Percentiles rank a stretch among this genome's conserved stretches.
Conservation (phyloP, 2,113 vertebrate species). For the Tragelaphus buxtoni region DNA sequence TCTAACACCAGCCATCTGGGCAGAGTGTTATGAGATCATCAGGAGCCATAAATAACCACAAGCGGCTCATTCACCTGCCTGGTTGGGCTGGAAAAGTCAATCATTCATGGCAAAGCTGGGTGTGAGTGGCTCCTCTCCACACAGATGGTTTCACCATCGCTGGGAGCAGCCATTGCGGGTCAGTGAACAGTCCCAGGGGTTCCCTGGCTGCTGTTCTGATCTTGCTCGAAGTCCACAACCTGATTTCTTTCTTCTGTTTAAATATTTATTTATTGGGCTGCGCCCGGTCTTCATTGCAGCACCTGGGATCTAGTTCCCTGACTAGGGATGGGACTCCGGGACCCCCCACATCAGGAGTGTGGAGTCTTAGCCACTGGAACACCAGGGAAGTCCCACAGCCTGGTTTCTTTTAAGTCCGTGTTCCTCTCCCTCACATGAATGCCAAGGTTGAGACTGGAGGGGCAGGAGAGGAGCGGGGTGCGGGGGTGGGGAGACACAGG, state of each 20-base stretch:
- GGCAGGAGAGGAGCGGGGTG: not conserved
- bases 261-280: not conserved
- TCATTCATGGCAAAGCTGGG: not conserved
- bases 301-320: not conserved
- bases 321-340: not conserved
- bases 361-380: not conserved
- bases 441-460: not conserved
- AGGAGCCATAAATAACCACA: not conserved
- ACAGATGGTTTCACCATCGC: rapidly evolving
- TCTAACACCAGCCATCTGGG: no score
- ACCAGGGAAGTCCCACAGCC: not conserved
- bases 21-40: not conserved
- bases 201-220: not conserved
- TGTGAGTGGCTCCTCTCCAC: no score
- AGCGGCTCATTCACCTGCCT: not conserved
- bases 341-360: rapidly evolving
- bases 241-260: not conserved
- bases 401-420: not conserved
- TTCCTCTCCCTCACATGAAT: not conserved
- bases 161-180: not conserved
- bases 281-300: rapidly evolving
- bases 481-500: not conserved
- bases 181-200: not conserved
- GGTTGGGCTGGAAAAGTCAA: not conserved
- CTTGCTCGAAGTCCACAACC: not conserved